Evolutionary conservation across 2,888 invertebrate genomes (phyloP), one percentile per base, ranked within the genome.

Genomic region (Plusia festucae): DNA sequence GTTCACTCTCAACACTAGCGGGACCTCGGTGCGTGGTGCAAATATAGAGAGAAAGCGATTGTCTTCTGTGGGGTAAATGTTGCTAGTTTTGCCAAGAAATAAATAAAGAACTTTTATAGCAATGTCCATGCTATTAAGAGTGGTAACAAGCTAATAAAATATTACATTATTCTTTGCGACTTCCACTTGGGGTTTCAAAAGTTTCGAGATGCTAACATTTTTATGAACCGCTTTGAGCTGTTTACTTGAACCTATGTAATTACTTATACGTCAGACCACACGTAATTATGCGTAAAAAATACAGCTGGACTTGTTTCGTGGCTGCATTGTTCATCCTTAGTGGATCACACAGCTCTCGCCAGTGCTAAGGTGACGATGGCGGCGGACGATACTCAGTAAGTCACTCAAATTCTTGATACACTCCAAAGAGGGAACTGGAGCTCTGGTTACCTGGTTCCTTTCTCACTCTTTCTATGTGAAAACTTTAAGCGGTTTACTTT

Each of bases 1-100:
- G 82, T 74, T 83, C 75, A 82, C 60, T 77, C 68, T 81, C 75
- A 57, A 65, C 53, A 58, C 34, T 82, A 82, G 78, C 83, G 83
- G 84, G 78, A 82, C 40, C 46, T 51, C 30, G 18, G 18, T 13
- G 56, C 20, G 57, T 60, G 82, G 74, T 46, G 11, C 69, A 74
- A 76, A 22, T 30, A 32, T 59, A n/a, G 30, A 56, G 64, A 56
- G 34, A 4, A 27, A 11, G 44, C 16, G 44, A 46, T 46, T 46
- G 46, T 16, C 16, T 46, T 46, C 15, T 4, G 6, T 30, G 7
- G 27, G 27, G 27, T 30, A 30, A 7, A 30, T 30, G 9, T 30
- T 30, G 30, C 30, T 30, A 30, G 30, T 7, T 30, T 30, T 30
- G n/a, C n/a, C n/a, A n/a, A n/a, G n/a, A n/a, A n/a, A n/a, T n/a